Evolutionary conservation across 2,888 invertebrate species (phyloP).

Genomic region (Chloromyia formosa): DNA sequence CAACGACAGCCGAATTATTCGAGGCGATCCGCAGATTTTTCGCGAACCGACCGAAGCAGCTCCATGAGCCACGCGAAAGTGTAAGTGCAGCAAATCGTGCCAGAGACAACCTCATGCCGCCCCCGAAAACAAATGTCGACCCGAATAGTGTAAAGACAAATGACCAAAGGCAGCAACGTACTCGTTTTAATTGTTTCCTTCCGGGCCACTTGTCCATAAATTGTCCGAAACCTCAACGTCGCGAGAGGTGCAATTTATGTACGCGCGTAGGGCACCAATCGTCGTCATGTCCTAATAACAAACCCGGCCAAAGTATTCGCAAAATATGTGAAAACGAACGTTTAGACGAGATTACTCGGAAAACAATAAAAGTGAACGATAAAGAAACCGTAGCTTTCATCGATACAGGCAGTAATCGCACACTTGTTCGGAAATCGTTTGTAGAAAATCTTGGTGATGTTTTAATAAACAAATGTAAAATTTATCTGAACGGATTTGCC

Average conservation of each 20-base stretch:
- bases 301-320: neutral
- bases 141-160: too few species aligned
- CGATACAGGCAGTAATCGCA: neutral
- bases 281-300: neutral
- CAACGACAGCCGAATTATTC: too few species aligned
- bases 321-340: neutral
- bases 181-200: neutral
- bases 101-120: too few species aligned
- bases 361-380: conserved; percentile 5
- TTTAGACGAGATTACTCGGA: neutral
- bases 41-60: too few species aligned
- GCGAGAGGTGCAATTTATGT: neutral
- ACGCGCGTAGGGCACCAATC: too few species aligned
- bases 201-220: neutral
- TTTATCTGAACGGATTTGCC: conserved; percentile 5
- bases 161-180: too few species aligned
- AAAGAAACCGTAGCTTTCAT: neutral
- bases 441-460: neutral
- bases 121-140: too few species aligned
- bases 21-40: too few species aligned
- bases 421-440: neutral
- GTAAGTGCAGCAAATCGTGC: too few species aligned
- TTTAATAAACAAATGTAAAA: neutral
- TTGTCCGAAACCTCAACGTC: neutral
- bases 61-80: too few species aligned